Conservation (phyloP, 1,140 invertebrate genomes). For the Zelostemma sp. region DNA sequence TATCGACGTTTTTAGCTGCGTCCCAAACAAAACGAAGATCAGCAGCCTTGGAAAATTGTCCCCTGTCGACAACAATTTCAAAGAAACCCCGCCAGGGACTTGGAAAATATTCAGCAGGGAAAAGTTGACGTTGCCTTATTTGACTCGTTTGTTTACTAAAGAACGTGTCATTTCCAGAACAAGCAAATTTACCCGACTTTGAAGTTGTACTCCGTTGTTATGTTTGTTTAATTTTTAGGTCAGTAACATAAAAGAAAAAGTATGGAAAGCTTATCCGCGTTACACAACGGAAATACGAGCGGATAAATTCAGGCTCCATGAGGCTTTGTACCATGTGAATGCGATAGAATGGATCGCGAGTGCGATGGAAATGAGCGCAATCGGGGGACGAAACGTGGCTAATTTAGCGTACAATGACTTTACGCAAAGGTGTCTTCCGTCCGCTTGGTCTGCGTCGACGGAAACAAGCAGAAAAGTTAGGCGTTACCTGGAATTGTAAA, state of each 20-base stretch:
- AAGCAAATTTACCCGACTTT: conserved; percentile 13
- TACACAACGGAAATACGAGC: conserved; percentile 67
- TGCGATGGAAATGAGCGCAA: conserved; percentile 81
- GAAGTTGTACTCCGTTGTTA: too few relatives aligned
- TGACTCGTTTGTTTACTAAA: conserved; percentile 71
- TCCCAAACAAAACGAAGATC: conserved; percentile 61
- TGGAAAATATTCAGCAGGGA: conserved; percentile 76
- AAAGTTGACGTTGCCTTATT: conserved; percentile 62
- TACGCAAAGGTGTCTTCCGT: conserved; percentile 8
- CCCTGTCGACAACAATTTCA: conserved; percentile 58
- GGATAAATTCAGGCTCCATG: conserved; percentile 72
- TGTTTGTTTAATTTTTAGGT: conserved; percentile 55
- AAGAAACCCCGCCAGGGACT: conserved; percentile 50
- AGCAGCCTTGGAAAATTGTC: conserved; percentile 63
- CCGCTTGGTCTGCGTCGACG: too few relatives aligned
- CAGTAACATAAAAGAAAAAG: conserved; percentile 43
- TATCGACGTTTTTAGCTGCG: conserved; percentile 70
- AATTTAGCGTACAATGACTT: conserved; percentile 69
- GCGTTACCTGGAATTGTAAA: not conserved
- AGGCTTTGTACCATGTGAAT: conserved; percentile 76
- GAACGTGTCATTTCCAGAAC: conserved; percentile 49
- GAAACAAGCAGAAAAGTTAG: not conserved
- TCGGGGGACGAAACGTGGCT: conserved; percentile 77
- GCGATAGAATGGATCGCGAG: conserved; percentile 79
- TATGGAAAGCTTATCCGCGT: conserved; percentile 77